Evolutionary conservation across 2,113 vertebrate species (phyloP).

Genomic region (Brachypteracias leptosomus): DNA sequence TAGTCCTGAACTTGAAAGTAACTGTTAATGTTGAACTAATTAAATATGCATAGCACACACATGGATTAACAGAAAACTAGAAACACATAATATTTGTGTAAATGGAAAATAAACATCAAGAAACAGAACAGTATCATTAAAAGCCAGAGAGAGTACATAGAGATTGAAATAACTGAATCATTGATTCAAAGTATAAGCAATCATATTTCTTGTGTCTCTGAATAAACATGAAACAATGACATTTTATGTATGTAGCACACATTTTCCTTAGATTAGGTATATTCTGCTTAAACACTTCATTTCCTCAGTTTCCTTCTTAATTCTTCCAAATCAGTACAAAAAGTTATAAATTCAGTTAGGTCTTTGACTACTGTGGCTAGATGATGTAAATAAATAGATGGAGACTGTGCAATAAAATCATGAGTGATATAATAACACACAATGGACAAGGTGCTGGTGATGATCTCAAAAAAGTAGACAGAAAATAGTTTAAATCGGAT

Average conservation of each 20-base stretch:
- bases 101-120: background rate
- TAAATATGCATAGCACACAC: background rate
- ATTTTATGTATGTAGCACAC: background rate
- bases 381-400: background rate
- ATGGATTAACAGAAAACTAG: background rate
- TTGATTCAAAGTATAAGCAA: background rate
- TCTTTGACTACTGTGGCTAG: background rate
- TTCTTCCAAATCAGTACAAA: background rate
- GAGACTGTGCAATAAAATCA: background rate
- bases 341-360: background rate
- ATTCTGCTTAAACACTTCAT: background rate
- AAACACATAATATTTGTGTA: background rate
- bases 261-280: background rate
- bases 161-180: background rate
- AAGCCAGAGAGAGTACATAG: background rate
- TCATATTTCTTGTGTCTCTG: background rate
- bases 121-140: background rate
- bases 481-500: background rate
- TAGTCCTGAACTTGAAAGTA: background rate
- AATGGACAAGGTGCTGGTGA: background rate
- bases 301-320: background rate
- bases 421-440: rapidly evolving
- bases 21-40: background rate
- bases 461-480: background rate
- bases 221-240: background rate